Conservation (phyloP, 1,140 invertebrate genomes). For the Amyelois transitella region DNA sequence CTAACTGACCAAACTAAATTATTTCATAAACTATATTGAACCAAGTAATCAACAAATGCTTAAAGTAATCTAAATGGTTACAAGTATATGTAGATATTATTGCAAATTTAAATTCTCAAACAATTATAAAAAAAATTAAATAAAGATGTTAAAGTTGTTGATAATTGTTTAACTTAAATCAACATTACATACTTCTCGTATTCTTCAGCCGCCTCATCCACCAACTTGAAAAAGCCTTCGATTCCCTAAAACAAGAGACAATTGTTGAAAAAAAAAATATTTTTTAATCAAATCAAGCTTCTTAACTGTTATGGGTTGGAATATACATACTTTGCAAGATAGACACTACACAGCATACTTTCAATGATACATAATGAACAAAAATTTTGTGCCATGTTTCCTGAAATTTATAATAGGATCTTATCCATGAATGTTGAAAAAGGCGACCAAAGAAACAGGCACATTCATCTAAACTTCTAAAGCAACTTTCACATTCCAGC, state of each 20-base stretch:
- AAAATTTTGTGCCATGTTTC: no score
- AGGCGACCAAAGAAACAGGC: no score
- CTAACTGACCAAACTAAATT: no score
- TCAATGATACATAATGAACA: conserved; percentile 2
- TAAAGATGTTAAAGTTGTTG: conserved; percentile 6
- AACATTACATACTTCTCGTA: conserved; percentile 81
- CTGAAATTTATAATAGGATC: no score
- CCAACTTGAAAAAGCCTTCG: conserved; percentile 80
- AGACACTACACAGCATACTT: not conserved
- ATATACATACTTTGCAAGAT: not conserved
- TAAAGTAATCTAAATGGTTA: not conserved
- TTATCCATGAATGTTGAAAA: no score
- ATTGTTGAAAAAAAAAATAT: not conserved
- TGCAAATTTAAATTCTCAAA: not conserved
- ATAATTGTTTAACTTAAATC: not conserved
- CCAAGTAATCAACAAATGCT: not conserved
- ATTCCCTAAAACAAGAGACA: conserved; percentile 74
- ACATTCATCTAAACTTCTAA: no score
- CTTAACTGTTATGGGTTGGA: not conserved
- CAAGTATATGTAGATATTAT: not conserved
- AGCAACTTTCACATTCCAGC: no score
- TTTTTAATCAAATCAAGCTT: not conserved
- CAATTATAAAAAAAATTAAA: conserved; percentile 4
- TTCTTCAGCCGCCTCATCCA: conserved; percentile 81
- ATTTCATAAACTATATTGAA: no score